Evolutionary conservation across 2,113 vertebrate species (phyloP).

Genomic region (Sylvia atricapilla): DNA sequence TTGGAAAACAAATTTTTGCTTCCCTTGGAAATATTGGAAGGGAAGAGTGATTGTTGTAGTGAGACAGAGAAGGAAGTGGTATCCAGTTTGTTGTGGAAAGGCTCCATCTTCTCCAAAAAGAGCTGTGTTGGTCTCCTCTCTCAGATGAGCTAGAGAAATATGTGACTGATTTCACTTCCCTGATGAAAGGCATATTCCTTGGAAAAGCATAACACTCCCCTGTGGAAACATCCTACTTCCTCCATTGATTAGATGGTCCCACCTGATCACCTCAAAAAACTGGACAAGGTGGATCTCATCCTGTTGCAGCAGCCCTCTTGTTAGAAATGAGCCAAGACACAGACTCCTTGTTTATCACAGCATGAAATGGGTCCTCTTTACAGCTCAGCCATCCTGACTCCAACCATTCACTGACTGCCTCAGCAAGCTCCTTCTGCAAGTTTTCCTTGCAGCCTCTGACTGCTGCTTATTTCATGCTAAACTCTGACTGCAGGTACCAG

Average conservation of each 20-base stretch:
- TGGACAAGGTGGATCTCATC: neutral
- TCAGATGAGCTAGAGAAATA: neutral
- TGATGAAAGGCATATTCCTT: neutral
- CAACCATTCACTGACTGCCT: neutral
- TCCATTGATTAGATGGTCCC: neutral
- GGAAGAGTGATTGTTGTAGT: neutral
- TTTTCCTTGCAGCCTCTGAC: neutral
- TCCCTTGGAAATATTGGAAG: neutral
- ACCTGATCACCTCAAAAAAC: neutral
- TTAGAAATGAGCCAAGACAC: neutral
- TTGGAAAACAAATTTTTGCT: neutral
- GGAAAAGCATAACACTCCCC: neutral
- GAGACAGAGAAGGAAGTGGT: neutral
- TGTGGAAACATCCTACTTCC: neutral
- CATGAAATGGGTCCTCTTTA: neutral
- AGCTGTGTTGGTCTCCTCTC: neutral
- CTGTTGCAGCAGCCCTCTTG: neutral
- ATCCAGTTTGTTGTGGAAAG: neutral
- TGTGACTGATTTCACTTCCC: neutral
- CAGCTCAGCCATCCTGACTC: neutral
- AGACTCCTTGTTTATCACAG: neutral
- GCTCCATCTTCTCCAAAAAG: neutral
- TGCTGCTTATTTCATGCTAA: neutral
- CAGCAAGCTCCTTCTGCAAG: neutral
- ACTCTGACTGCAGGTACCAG: neutral